Evolutionary conservation across 2,113 vertebrate genomes (phyloP), one percentile per base, ranked within the genome.

Genomic region (Tetrax tetrax): DNA sequence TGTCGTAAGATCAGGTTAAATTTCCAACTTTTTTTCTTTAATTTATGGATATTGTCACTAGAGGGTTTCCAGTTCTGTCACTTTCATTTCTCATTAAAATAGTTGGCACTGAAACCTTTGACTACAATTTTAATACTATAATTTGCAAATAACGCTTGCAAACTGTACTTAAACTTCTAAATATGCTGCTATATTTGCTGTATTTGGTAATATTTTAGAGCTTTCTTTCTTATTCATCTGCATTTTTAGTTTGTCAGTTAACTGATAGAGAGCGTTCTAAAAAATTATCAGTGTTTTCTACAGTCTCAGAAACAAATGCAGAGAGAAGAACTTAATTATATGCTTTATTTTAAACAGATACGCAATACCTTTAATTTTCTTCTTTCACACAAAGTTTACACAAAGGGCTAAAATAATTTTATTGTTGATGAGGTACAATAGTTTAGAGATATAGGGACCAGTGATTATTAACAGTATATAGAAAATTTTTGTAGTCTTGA

Each of bases 31-130:
- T 90, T 79, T 79, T 18, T 5, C 35, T 33, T 92, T 89, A 23
- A 65, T 92, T 94, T 95, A 51, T 74, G 45, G 48, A 78, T 91
- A 83, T 74, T 92, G 59, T 93, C 72, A 72, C 85, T 69, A 83
- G 74, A 95, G 79, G 28, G 33, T 92, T 94, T 93, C 68, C 76
- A 45, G 48, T 89, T 91, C 72, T 96, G 71, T 75, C 90, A 80
- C 76, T 92, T 96, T 68, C 18, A 81, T 80, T 89, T 93, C 82
- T 95, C 76, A 87, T 95, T 97, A 90, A 82, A 92, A 82, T 95
- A 91, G 94, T 54, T 87, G 59, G 22, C 64, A 69, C 35, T 86
- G 76, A 87, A 95, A 93, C 24, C 22, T 92, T 88, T 82, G 38
- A 93, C 76, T 82, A 75, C 76, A 95, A 94, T 93, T 90, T 66